Conservation (phyloP, 2,888 invertebrate species). For the Sympetrum striolatum region DNA sequence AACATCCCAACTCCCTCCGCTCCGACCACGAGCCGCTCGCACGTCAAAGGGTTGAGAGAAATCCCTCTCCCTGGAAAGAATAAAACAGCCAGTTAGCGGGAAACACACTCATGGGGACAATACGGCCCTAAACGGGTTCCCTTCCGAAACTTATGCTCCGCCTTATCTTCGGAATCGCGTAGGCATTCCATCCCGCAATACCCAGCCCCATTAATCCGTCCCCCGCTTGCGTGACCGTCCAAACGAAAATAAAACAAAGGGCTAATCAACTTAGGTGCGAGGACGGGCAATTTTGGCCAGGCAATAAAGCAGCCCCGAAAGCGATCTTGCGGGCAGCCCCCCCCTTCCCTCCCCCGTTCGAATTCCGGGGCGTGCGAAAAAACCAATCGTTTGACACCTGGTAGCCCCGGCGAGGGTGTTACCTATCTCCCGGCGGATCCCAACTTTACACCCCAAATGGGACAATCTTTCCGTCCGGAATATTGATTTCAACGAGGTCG, state of each 20-base stretch:
- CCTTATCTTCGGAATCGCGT: too few relatives aligned
- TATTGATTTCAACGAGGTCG: not conserved
- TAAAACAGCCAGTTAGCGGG: too few relatives aligned
- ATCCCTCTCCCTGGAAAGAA: too few relatives aligned
- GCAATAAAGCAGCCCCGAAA: not conserved
- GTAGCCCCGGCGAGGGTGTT: not conserved
- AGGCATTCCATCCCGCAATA: too few relatives aligned
- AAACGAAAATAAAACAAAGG: not conserved
- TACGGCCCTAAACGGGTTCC: too few relatives aligned
- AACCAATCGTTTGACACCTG: not conserved
- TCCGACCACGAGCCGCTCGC: too few relatives aligned
- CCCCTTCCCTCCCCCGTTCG: not conserved
- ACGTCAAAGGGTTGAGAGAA: too few relatives aligned
- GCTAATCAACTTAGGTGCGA: not conserved
- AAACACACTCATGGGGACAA: too few relatives aligned
- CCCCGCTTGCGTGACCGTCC: too few relatives aligned
- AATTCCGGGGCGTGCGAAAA: not conserved
- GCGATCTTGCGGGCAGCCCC: not conserved
- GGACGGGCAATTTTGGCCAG: not conserved
- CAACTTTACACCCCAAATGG: not conserved
- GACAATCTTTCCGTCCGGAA: not conserved
- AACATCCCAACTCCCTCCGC: too few relatives aligned
- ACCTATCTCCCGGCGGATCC: not conserved
- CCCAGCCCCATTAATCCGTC: too few relatives aligned
- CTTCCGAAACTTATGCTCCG: too few relatives aligned